phyloP scores from a whole-genome alignment of 2,888 invertebrate genomes.

The Beris morrisii region DNA sequence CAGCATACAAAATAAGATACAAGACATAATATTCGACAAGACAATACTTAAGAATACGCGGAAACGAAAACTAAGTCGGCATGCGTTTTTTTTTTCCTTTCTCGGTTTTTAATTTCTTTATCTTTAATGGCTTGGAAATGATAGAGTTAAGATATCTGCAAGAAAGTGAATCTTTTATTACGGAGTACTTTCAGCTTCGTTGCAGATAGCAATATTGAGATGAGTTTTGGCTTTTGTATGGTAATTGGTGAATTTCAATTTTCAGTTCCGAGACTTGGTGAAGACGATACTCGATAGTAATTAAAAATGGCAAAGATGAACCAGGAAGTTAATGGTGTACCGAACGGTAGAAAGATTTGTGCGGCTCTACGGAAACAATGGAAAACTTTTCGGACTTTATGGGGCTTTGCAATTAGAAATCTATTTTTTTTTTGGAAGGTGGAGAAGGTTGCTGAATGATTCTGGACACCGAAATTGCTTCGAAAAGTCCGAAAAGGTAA shows the following conservation, averaged over 20 bases:
- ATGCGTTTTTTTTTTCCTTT: conserved; percentile 3
- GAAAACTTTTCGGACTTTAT: neutral
- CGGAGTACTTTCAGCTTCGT: conserved; percentile 26
- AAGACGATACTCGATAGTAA: conserved; percentile 7
- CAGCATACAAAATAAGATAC: no score
- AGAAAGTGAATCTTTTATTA: conserved; percentile 28
- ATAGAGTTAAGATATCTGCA: conserved; percentile 19
- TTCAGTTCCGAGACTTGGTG: conserved; percentile 7
- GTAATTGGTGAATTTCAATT: conserved; percentile 25
- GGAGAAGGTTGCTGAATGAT: no score
- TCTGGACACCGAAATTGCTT: no score
- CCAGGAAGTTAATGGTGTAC: conserved; percentile 12
- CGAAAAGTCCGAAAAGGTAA: no score
- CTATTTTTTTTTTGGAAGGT: neutral
- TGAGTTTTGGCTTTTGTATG: conserved; percentile 27
- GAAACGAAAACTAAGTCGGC: conserved; percentile 16
- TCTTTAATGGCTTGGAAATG: conserved; percentile 13
- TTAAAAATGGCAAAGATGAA: conserved; percentile 20
- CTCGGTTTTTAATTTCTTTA: neutral
- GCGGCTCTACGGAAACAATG: neutral
- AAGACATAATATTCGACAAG: no score
- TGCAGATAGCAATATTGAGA: conserved; percentile 16
- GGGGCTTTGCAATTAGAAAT: neutral
- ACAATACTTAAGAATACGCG: conserved; percentile 21
- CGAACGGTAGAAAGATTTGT: no score